These are phyloP conservation scores for Eunapius fragilis DNA, from an alignment of 37 sponge, comb jelly and placozoan species.

Conservation along the genomic window DNA sequence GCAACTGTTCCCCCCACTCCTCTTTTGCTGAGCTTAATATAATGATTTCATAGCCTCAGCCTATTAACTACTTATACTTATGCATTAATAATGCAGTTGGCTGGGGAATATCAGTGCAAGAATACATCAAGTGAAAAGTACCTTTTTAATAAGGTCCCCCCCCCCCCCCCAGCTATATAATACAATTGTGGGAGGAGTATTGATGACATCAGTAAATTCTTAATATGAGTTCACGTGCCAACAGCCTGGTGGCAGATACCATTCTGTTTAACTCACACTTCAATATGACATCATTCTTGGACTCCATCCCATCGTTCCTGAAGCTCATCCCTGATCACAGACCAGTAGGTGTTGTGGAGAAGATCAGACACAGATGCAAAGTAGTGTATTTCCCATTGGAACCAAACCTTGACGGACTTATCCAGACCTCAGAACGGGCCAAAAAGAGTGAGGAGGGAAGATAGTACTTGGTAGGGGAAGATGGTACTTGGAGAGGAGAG, in stretches of 20 bases:
- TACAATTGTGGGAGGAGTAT: too few relatives aligned
- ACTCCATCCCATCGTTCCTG: conserved; percentile 61
- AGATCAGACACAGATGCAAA: conserved; percentile 63
- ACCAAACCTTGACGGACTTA: conserved; percentile 2
- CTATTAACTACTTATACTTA: too few relatives aligned
- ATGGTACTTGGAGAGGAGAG: not conserved
- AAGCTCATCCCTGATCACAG: conserved; percentile 77
- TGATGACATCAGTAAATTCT: too few relatives aligned
- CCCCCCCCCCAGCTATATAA: too few relatives aligned
- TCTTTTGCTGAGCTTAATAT: too few relatives aligned
- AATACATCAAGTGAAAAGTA: too few relatives aligned
- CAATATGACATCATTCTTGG: conserved; percentile 90
- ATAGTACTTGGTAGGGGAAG: not conserved
- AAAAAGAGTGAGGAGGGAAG: not conserved
- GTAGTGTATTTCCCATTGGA: conserved; percentile 87
- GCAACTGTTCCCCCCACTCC: too few relatives aligned
- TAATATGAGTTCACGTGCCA: too few relatives aligned
- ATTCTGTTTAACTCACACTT: conserved; percentile 92
- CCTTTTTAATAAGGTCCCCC: too few relatives aligned
- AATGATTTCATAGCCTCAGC: too few relatives aligned
- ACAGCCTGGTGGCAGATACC: conserved; percentile 77
- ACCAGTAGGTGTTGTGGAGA: conserved; percentile 63
- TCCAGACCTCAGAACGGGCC: not conserved
- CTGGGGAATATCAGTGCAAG: too few relatives aligned
- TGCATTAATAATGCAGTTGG: too few relatives aligned